phyloP scores from a whole-genome alignment of 1,140 invertebrate species.

The Lasaia peninsularis region DNA sequence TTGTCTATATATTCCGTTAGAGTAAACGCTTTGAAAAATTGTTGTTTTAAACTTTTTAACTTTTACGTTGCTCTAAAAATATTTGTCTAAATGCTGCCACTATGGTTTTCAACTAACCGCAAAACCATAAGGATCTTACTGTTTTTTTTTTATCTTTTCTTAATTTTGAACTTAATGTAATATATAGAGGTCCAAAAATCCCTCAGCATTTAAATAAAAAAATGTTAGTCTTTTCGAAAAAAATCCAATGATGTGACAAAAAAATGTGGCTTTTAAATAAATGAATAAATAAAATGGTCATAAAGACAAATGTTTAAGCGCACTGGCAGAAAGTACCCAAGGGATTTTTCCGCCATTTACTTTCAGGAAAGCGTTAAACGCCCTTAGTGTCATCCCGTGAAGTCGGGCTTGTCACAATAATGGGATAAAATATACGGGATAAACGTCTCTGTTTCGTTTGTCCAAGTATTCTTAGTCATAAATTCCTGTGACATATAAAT shows the following conservation, averaged over 20 bases:
- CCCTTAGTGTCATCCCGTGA: slow-evolving; percentile 69
- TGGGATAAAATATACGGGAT: slow-evolving; percentile 73
- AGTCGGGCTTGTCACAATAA: slow-evolving; percentile 63
- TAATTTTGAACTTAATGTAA: too few species aligned
- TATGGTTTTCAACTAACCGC: too few species aligned
- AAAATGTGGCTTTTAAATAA: neutral
- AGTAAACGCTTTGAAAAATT: slow-evolving; percentile 18
- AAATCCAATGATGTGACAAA: too few species aligned
- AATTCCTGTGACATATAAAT: too few species aligned
- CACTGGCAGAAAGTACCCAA: neutral
- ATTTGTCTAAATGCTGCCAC: neutral
- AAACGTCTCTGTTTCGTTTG: too few species aligned
- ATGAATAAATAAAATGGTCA: neutral
- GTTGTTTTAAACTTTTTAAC: slow-evolving; percentile 14
- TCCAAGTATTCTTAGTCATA: too few species aligned
- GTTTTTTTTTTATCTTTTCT: too few species aligned
- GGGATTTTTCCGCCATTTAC: slow-evolving; percentile 23
- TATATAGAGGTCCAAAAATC: too few species aligned
- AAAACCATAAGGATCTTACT: too few species aligned
- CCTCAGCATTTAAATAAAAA: too few species aligned
- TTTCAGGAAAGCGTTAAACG: slow-evolving; percentile 61
- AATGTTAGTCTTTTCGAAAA: too few species aligned
- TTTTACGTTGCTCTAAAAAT: slow-evolving; percentile 8
- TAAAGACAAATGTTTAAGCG: neutral
- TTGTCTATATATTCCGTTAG: slow-evolving; percentile 52